These are phyloP conservation scores for Hoplostethus mediterraneus DNA, from an alignment of 2,797 vertebrate genomes.

Conservation along the genomic window DNA sequence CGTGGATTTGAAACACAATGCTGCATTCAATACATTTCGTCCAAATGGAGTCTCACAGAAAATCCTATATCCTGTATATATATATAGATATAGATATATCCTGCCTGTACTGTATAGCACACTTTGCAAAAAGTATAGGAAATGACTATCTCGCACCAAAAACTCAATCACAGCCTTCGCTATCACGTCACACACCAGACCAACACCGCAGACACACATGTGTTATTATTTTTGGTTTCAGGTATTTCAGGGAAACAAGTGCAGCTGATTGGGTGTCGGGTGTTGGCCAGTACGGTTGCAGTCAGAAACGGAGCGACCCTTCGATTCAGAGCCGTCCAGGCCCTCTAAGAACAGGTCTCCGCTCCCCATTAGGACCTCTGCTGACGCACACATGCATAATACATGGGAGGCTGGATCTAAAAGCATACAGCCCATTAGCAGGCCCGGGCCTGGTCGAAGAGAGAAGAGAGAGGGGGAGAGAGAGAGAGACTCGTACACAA, in stretches of 20 bases:
- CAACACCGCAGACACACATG: conserved; percentile 22
- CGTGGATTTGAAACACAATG: conserved; percentile 26
- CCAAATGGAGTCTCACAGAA: conserved; percentile 5
- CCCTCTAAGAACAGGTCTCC: conserved; percentile 81
- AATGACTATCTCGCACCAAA: conserved; percentile 19
- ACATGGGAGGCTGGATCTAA: conserved; percentile 79
- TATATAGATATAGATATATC: conserved; percentile 23
- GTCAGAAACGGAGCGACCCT: conserved; percentile 71
- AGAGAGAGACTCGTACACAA: conserved; percentile 43
- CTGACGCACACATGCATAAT: conserved; percentile 83
- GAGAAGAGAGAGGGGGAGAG: conserved; percentile 21
- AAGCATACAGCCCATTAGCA: conserved; percentile 81
- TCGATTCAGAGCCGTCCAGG: conserved; percentile 72
- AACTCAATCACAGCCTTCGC: conserved; percentile 29
- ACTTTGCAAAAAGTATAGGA: conserved; percentile 13
- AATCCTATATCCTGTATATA: conserved; percentile 2
- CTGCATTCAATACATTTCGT: conserved; percentile 26
- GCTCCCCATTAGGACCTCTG: conserved; percentile 80
- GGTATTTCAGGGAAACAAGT: conserved; percentile 36
- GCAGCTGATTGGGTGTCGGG: conserved; percentile 13
- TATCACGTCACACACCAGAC: conserved; percentile 17
- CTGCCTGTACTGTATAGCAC: conserved; percentile 13
- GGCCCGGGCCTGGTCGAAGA: conserved; percentile 47
- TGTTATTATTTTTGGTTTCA: conserved; percentile 21
- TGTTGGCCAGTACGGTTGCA: conserved; percentile 38